Evolutionary conservation across 2,888 invertebrate species (phyloP).

Genomic region (Gryllus longicercus): DNA sequence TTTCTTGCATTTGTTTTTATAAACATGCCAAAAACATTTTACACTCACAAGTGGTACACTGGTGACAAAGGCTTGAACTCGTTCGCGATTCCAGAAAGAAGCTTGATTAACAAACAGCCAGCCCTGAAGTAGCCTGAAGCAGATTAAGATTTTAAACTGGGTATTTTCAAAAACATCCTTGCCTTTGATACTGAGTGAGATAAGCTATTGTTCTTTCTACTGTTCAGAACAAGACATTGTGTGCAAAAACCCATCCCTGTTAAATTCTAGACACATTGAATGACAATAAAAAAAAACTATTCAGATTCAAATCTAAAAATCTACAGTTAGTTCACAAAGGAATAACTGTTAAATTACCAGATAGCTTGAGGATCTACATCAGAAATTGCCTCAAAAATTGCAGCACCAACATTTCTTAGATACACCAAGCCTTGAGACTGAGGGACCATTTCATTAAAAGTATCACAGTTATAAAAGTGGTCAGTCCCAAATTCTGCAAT

Average conservation of each 20-base stretch:
- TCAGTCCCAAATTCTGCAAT: constrained; percentile 67
- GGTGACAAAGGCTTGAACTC: constrained; percentile 70
- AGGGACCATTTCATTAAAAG: constrained; percentile 87
- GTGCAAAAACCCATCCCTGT: constrained; percentile 83
- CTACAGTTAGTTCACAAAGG: constrained; percentile 31
- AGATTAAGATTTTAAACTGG: not conserved
- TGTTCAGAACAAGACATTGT: constrained; percentile 65
- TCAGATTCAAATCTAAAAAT: not conserved
- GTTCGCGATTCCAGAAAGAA: constrained; percentile 63
- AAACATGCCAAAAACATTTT: too few relatives aligned
- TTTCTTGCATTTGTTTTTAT: too few relatives aligned
- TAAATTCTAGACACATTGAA: constrained; percentile 55
- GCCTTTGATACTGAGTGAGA: constrained; percentile 71
- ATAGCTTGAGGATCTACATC: constrained; percentile 71
- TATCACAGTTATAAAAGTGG: constrained; percentile 86
- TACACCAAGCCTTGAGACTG: constrained; percentile 58
- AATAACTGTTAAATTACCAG: constrained; percentile 57
- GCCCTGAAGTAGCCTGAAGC: constrained; percentile 68
- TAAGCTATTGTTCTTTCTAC: constrained; percentile 64
- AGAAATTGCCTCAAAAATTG: constrained; percentile 68
- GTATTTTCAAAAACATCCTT: constrained; percentile 40
- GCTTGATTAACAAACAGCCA: constrained; percentile 76
- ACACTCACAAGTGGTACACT: constrained; percentile 64
- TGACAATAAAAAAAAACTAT: constrained; percentile 24
- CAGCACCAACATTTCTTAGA: constrained; percentile 61